Percentiles rank a stretch among this genome's conserved stretches.
These are phyloP conservation scores for Cryptotis parvus DNA, from an alignment of 2,113 vertebrate species.

Conservation along the genomic window DNA sequence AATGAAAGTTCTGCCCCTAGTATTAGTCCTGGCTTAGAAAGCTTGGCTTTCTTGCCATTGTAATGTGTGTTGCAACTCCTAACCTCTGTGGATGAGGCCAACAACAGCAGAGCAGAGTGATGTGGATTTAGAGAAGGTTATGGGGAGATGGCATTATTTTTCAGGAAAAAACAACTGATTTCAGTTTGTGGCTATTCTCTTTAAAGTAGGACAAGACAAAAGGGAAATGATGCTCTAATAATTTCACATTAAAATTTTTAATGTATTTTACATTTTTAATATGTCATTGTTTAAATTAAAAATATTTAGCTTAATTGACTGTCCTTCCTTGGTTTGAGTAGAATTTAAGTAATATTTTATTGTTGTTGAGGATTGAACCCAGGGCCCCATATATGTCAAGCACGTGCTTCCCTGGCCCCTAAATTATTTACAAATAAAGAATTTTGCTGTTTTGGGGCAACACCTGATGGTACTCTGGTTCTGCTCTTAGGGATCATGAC, in stretches of 20 bases:
- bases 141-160: conserved; percentile 55
- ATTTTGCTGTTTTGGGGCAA: not conserved
- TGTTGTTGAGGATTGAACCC: too few relatives aligned
- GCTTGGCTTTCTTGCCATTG: conserved; percentile 60
- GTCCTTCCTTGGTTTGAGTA: conserved; percentile 28
- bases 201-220: conserved; percentile 53
- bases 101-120: conserved; percentile 65
- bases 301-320: not conserved
- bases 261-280: conserved; percentile 45
- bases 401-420: too few relatives aligned
- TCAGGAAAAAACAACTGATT: conserved; percentile 64
- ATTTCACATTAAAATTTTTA: too few relatives aligned
- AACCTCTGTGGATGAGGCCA: conserved; percentile 62
- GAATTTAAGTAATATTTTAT: conserved; percentile 53
- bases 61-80: conserved; percentile 58
- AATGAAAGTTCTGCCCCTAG: conserved; percentile 56
- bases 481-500: too few relatives aligned
- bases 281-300: not conserved
- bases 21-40: conserved; percentile 68
- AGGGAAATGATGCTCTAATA: conserved; percentile 24
- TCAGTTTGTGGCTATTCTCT: conserved; percentile 65
- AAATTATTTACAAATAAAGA: not conserved
- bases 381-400: too few relatives aligned
- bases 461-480: too few relatives aligned
- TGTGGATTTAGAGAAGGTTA: conserved; percentile 69